Evolutionary conservation across 2,113 vertebrate species (phyloP).

Genomic region (Agapornis roseicollis): DNA sequence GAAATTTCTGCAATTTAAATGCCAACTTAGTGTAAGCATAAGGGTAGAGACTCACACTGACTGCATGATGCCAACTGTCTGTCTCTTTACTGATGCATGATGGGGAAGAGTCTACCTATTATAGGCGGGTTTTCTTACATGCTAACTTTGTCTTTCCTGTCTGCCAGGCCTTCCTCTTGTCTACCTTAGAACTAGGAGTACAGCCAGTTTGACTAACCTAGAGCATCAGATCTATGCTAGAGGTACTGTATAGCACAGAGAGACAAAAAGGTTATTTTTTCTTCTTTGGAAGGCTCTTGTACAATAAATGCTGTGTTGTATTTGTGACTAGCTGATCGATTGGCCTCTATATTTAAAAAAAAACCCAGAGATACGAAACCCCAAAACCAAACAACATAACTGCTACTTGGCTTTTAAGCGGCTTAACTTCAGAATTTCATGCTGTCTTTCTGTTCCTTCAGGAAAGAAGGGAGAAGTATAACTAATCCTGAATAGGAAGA

Average conservation of each 20-base stretch:
- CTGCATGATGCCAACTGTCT: not conserved
- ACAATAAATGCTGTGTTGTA: not conserved
- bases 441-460: not conserved
- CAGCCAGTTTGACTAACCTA: slow-evolving; percentile 96
- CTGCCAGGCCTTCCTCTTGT: slow-evolving; percentile 93
- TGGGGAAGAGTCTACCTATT: not conserved
- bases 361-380: not conserved
- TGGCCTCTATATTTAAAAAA: not conserved
- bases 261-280: not conserved
- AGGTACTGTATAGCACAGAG: slow-evolving; percentile 87
- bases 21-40: not conserved
- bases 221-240: slow-evolving; percentile 93
- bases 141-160: slow-evolving; percentile 88
- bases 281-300: slow-evolving; percentile 3
- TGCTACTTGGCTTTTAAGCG: not conserved
- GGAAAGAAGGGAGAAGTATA: not conserved
- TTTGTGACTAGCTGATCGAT: not conserved
- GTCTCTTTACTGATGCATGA: not conserved
- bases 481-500: not conserved
- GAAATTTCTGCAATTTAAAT: not conserved
- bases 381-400: not conserved
- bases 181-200: slow-evolving; percentile 99
- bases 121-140: slow-evolving; percentile 27
- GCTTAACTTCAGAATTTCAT: not conserved
- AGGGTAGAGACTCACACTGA: not conserved